Conservation (phyloP, 2,888 invertebrate species). For the Oscheius sp. region DNA sequence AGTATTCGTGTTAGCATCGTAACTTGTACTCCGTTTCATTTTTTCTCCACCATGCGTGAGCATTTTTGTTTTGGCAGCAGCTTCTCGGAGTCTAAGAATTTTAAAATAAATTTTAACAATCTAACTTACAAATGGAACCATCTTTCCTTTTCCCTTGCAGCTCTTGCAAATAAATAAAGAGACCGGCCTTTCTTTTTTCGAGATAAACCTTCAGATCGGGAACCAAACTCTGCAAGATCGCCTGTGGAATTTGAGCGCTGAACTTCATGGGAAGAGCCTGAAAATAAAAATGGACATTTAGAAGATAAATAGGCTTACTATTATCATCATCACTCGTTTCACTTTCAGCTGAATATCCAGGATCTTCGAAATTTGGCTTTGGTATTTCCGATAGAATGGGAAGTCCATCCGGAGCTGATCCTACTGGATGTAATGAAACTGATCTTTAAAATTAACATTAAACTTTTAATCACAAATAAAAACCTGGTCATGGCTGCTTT, state of each 20-base stretch:
- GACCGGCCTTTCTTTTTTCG: slow-evolving; percentile 43
- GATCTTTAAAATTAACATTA: slow-evolving; percentile 33
- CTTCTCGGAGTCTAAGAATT: slow-evolving; percentile 57
- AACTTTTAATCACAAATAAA: neutral
- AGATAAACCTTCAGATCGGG: slow-evolving; percentile 13
- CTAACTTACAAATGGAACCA: slow-evolving; percentile 79
- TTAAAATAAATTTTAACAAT: no score
- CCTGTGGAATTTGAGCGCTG: slow-evolving; percentile 51
- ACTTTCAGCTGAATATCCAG: slow-evolving; percentile 56
- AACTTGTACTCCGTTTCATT: slow-evolving; percentile 27
- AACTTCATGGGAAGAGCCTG: neutral
- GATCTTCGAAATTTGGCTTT: slow-evolving; percentile 17
- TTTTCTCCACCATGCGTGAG: neutral
- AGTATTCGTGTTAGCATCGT: neutral
- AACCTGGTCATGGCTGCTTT: slow-evolving; percentile 47
- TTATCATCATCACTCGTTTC: slow-evolving; percentile 48
- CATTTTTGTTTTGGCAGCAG: slow-evolving; percentile 49
- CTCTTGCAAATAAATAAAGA: slow-evolving; percentile 82
- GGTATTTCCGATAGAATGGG: slow-evolving; percentile 40
- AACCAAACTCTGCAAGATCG: slow-evolving; percentile 50
- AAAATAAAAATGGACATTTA: no score
- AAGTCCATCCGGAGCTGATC: slow-evolving; percentile 46
- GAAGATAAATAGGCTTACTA: neutral
- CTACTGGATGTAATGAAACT: slow-evolving; percentile 39
- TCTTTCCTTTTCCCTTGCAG: slow-evolving; percentile 90